These are phyloP conservation scores for Elegia similella DNA, from an alignment of 2,888 invertebrate genomes.

Conservation along the genomic window DNA sequence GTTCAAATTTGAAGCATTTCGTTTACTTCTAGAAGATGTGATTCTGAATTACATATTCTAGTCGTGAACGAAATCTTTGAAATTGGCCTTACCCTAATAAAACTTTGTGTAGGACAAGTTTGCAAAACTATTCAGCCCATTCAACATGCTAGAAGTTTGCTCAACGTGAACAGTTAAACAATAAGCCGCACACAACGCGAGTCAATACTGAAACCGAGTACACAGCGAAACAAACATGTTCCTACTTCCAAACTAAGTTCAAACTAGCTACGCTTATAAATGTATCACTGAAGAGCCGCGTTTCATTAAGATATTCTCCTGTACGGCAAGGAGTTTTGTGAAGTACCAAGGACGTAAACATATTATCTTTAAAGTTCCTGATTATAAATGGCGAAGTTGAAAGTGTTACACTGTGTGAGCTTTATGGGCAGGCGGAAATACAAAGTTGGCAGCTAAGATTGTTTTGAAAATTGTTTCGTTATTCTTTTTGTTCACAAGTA, in stretches of 20 bases:
- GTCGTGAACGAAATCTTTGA: too few species aligned
- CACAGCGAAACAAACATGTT: conserved; percentile 2
- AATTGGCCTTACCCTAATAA: too few species aligned
- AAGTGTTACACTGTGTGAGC: neutral
- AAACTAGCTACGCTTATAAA: conserved; percentile 12
- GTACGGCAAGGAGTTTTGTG: neutral
- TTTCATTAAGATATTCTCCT: conserved; percentile 4
- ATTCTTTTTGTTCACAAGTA: too few species aligned
- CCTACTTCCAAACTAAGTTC: conserved; percentile 1
- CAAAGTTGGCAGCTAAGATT: neutral
- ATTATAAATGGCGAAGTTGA: conserved; percentile 9
- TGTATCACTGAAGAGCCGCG: conserved; percentile 4
- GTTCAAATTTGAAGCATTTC: too few species aligned
- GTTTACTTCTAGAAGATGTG: too few species aligned
- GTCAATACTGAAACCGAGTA: conserved; percentile 3
- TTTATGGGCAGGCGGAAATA: neutral
- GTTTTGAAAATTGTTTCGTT: neutral
- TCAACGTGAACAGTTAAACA: neutral
- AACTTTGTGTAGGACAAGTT: too few species aligned
- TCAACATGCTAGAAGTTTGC: neutral
- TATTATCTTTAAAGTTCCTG: conserved; percentile 1
- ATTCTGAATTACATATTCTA: too few species aligned
- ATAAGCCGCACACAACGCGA: neutral
- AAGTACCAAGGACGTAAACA: conserved; percentile 2
- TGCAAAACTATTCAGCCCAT: neutral